Conservation (phyloP, 2,888 invertebrate species). For the Sinodicranocentrus sp. region DNA sequence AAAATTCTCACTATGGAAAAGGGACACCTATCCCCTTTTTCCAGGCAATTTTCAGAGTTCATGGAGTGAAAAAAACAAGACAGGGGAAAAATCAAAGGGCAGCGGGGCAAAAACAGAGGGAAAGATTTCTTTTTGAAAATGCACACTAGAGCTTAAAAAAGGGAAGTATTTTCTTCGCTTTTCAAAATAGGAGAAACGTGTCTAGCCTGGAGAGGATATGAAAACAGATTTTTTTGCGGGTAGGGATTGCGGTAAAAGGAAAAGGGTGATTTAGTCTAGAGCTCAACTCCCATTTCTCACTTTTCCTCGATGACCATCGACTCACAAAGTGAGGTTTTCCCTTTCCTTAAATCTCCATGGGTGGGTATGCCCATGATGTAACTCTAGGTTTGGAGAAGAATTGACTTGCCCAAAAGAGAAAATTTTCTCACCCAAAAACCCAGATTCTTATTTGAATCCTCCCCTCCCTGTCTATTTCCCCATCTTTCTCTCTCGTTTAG, state of each 20-base stretch:
- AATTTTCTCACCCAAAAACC: conserved; percentile 19
- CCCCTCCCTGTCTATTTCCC: not conserved
- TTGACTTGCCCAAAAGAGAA: not conserved
- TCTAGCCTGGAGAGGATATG: not conserved
- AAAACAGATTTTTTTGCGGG: not conserved
- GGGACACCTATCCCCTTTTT: conserved; percentile 36
- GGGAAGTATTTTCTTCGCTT: not conserved
- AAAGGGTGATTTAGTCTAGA: conserved; percentile 23
- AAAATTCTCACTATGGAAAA: conserved; percentile 1
- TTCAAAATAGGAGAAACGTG: not conserved
- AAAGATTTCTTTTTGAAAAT: conserved; percentile 14
- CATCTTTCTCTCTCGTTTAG: not conserved
- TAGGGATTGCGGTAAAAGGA: conserved; percentile 13
- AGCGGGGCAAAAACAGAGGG: not conserved
- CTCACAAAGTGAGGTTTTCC: no score
- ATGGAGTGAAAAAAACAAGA: conserved; percentile 7
- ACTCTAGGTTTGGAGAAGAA: no score
- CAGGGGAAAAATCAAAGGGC: conserved; percentile 10
- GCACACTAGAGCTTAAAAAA: conserved; percentile 6
- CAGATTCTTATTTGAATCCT: conserved; percentile 3
- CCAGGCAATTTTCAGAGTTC: not conserved
- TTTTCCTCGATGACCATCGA: not conserved
- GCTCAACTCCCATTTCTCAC: conserved; percentile 1
- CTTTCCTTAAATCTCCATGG: no score
- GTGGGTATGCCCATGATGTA: no score